Base-by-base conservation (phyloP, 2,888 invertebrate genomes). In the Zaprionus lineosus region DNA sequence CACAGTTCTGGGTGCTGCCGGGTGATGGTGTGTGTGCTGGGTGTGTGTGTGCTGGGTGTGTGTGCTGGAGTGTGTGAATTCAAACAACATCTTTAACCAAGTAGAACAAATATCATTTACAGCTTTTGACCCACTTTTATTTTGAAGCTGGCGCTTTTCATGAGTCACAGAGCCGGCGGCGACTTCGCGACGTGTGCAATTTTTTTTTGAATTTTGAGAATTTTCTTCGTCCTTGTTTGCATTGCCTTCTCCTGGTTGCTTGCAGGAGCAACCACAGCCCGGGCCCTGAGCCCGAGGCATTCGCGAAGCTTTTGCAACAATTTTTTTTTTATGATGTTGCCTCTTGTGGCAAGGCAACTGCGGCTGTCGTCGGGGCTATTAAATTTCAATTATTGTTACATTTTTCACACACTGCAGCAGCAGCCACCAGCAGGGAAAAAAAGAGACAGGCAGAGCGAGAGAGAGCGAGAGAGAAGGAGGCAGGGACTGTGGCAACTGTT, bases 371-470 rank as follows among this genome's bases (percentile, higher is more conserved):
- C 72, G 70, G 51, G 62, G 76, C 84, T 84, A 82, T 82, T 82
- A 84, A 84, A 82, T 84, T 82, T 82, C 82, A 82, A 82, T 82
- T 84, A 82, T 82, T 82, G 76, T 81, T 82, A 81, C 77, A 84
- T 84, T 75, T 84, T 73, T 81, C 79, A 81, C 74, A 79, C 74
- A 83, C 61, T 28, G 40, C 68, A 52, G 41, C 39, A 21, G 52
- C 24, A 41, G n/a, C 28, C 7, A 39, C 34, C 21, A 7, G n/a
- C 24, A 24, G 6, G n/a, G n/a, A 3, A 24, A 24, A 24, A 8
- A 8, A 8, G 2, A 24, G 4, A 37, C 46, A 41, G n/a, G 69
- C 46, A 12, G 40, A 36, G 15, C 64, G 36, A 51, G 37, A 57
- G 57, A 53, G 4, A 21, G 21, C 4, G n/a, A n/a, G n/a, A n/a